Conservation (phyloP, 2,888 invertebrate genomes). For the Trichopoda pennipes region DNA sequence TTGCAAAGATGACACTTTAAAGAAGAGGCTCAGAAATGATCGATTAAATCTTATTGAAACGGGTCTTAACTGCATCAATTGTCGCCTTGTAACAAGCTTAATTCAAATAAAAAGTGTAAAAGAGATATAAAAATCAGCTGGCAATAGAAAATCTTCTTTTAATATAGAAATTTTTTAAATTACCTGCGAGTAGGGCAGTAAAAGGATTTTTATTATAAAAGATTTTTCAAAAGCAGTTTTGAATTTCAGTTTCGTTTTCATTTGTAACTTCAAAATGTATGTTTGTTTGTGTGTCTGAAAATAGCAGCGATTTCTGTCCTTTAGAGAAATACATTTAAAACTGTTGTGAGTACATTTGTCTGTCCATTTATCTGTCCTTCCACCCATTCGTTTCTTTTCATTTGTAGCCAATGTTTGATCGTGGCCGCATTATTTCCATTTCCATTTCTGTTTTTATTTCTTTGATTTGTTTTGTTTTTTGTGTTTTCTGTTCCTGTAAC, state of each 20-base stretch:
- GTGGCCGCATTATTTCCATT: constrained; percentile 66
- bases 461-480: constrained; percentile 8
- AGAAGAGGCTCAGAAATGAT: too few relatives aligned
- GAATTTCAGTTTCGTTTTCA: constrained; percentile 70
- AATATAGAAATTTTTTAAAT: background rate
- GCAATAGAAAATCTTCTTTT: too few relatives aligned
- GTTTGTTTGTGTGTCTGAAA: constrained; percentile 41
- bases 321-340: constrained; percentile 39
- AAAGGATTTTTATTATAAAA: constrained; percentile 35
- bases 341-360: constrained; percentile 20
- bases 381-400: constrained; percentile 54
- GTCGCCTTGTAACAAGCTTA: too few relatives aligned
- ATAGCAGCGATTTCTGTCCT: constrained; percentile 53
- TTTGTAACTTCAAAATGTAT: constrained; percentile 54
- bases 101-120: too few relatives aligned
- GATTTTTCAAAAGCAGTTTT: constrained; percentile 52
- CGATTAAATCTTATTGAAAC: too few relatives aligned
- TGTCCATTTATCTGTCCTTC: constrained; percentile 57
- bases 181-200: constrained; percentile 25
- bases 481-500: constrained; percentile 62
- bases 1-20: too few relatives aligned
- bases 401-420: constrained; percentile 65
- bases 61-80: too few relatives aligned
- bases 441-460: background rate
- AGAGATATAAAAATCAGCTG: too few relatives aligned